Evolutionary conservation across 64 coral and sea anemone genomes (phyloP).

Genomic region (Porites lutea): DNA sequence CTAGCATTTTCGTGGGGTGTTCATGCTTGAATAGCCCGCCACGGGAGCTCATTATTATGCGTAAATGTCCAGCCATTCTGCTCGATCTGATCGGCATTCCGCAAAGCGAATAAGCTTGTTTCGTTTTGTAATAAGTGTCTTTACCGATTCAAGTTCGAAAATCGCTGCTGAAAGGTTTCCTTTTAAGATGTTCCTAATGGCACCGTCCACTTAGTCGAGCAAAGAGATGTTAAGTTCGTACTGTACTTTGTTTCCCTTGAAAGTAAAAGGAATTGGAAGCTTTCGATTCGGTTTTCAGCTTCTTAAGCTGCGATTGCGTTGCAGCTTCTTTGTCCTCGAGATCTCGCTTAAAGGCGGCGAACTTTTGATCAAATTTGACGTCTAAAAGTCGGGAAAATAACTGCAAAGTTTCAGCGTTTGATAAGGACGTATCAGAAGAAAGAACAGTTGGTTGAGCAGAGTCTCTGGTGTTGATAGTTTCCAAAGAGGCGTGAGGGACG

Average conservation of each 20-base stretch:
- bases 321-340: constrained; percentile 46
- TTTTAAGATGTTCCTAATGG: constrained; percentile 4
- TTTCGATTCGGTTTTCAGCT: constrained; percentile 62
- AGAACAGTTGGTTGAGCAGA: neutral
- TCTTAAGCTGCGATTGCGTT: constrained; percentile 50
- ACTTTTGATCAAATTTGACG: too few species aligned
- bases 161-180: constrained; percentile 18
- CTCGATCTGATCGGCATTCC: too few species aligned
- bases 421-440: constrained; percentile 28
- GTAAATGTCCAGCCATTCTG: too few species aligned
- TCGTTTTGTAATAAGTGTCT: constrained; percentile 17
- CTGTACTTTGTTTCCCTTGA: constrained; percentile 73
- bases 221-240: constrained; percentile 54
- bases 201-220: constrained; percentile 19
- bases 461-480: too few species aligned
- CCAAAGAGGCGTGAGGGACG: too few species aligned
- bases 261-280: constrained; percentile 56
- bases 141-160: neutral
- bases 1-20: too few species aligned
- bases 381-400: constrained; percentile 57
- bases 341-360: too few species aligned
- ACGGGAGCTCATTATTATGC: too few species aligned
- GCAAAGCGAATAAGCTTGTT: constrained; percentile 56
- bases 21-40: too few species aligned
- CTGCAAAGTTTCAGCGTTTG: constrained; percentile 52